Evolutionary conservation across 2,888 invertebrate species (phyloP).

Genomic region (Gnatocerus cornutus): DNA sequence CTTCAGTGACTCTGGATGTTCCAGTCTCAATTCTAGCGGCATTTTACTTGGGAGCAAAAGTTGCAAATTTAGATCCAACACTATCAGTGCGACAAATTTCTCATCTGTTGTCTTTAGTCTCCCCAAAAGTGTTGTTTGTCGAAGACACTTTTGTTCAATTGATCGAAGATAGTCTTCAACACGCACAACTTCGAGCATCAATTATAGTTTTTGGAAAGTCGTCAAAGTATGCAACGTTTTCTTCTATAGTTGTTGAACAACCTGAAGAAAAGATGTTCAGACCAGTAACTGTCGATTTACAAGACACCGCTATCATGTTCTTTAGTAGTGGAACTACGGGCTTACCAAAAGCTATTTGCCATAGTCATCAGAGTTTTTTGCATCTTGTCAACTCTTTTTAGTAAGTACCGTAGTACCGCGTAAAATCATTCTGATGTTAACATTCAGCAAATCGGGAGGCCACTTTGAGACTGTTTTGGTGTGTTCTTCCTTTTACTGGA

Average conservation of each 20-base stretch:
- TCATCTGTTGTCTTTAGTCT: conserved; percentile 56
- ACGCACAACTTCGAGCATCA: conserved; percentile 13
- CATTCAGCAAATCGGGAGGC: too few species aligned
- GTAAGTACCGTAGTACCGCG: not conserved
- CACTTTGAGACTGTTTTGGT: conserved; percentile 13
- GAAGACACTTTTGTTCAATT: conserved; percentile 51
- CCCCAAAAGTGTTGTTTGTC: conserved; percentile 60
- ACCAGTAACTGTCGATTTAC: not conserved
- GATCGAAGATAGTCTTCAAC: conserved; percentile 52
- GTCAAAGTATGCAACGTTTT: conserved; percentile 47
- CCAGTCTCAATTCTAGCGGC: conserved; percentile 71
- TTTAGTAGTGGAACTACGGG: conserved; percentile 39
- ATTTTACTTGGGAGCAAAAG: conserved; percentile 69
- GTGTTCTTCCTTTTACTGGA: conserved; percentile 61
- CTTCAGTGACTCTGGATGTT: conserved; percentile 70
- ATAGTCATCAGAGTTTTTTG: conserved; percentile 11
- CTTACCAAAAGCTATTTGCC: conserved; percentile 34
- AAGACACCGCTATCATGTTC: conserved; percentile 21
- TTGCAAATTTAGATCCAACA: conserved; percentile 61
- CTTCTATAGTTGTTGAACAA: conserved; percentile 18
- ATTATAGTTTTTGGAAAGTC: conserved; percentile 39
- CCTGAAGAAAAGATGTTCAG: conserved; percentile 24
- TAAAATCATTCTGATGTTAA: not conserved
- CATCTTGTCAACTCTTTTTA: not conserved
- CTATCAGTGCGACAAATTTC: conserved; percentile 55